phyloP scores from a whole-genome alignment of 2,797 vertebrate species.

The Saxicola maurus region DNA sequence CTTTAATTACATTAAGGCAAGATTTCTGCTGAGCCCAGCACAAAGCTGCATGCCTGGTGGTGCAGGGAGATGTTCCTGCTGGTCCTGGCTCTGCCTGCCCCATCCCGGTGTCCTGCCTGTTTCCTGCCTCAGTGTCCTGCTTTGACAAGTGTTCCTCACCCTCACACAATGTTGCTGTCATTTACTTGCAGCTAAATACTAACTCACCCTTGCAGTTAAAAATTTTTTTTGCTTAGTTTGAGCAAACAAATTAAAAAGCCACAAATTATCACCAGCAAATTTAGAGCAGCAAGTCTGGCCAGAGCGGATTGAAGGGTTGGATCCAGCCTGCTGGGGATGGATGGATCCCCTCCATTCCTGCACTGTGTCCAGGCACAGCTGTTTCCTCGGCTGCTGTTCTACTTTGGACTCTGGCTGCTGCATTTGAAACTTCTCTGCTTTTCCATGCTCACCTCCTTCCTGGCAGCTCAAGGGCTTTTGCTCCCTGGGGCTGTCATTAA shows the following conservation, averaged over 20 bases:
- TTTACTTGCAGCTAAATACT: background rate
- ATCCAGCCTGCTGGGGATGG: background rate
- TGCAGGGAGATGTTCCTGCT: background rate
- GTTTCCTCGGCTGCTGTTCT: background rate
- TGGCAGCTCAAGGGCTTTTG: constrained; percentile 48
- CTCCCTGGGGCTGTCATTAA: constrained; percentile 61
- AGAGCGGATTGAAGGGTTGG: accelerated
- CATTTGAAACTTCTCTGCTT: background rate
- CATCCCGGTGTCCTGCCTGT: background rate
- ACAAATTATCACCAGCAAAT: background rate
- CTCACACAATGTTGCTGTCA: background rate
- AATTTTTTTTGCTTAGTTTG: background rate
- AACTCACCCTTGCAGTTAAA: accelerated
- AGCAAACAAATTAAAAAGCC: background rate
- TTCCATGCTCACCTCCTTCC: constrained; percentile 20
- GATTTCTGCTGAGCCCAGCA: constrained; percentile 31
- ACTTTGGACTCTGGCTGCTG: background rate
- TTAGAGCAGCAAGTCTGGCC: background rate
- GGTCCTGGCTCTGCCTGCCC: background rate
- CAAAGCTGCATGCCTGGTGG: background rate
- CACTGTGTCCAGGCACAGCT: background rate
- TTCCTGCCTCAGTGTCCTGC: background rate
- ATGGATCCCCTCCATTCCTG: background rate
- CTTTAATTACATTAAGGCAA: constrained; percentile 37
- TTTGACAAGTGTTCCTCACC: background rate